These are phyloP conservation scores for human DNA, from an alignment of 2,113 vertebrate genomes.

Conservation along the genomic window DNA sequence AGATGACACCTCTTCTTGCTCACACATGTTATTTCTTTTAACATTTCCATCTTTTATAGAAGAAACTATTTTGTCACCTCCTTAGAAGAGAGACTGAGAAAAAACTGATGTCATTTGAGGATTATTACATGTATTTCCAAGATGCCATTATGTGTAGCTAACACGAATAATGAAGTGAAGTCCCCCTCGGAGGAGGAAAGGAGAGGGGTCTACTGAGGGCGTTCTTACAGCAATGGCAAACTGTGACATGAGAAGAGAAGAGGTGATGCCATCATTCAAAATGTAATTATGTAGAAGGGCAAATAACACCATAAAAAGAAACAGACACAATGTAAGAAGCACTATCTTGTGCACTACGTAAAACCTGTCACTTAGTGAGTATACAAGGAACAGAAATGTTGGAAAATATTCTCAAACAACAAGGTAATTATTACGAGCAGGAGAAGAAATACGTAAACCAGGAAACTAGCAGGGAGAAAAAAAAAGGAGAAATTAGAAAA, in stretches of 20 bases:
- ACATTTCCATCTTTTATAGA: neutral
- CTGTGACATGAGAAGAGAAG: neutral
- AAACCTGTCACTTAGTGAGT: neutral
- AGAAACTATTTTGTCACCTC: neutral
- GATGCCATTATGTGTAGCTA: neutral
- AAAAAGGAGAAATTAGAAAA: neutral
- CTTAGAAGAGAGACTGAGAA: neutral
- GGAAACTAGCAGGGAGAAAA: neutral
- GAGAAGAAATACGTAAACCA: neutral
- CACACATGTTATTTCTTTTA: neutral
- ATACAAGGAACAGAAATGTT: neutral
- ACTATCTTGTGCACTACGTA: too few species aligned
- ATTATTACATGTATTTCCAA: neutral
- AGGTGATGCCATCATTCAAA: neutral
- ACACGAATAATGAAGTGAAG: neutral
- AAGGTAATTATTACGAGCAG: neutral
- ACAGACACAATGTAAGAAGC: neutral
- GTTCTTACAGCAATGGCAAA: neutral
- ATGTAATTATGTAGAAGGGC: neutral
- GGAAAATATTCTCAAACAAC: neutral
- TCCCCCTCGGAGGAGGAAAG: neutral
- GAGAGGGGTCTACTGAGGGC: too few species aligned
- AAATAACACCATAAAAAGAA: neutral
- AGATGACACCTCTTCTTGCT: neutral
- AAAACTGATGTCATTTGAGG: neutral